These are phyloP conservation scores for Phocoena sinus DNA, from an alignment of 2,113 vertebrate genomes.

Conservation along the genomic window DNA sequence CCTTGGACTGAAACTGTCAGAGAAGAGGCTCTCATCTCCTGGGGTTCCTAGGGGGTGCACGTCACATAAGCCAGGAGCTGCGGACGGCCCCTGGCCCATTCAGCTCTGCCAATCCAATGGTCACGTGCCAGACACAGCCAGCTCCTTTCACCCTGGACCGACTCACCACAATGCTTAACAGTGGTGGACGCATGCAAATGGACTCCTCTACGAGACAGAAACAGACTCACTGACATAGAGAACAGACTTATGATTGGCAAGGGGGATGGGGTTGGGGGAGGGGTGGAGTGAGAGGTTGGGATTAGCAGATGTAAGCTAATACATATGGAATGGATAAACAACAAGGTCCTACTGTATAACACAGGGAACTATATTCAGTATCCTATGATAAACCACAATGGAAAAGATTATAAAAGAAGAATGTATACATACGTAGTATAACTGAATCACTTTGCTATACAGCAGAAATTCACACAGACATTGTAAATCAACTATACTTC, in stretches of 20 bases:
- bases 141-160: not conserved
- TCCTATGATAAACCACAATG: not conserved
- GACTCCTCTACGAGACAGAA: not conserved
- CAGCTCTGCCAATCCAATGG: fast-evolving
- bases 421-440: not conserved
- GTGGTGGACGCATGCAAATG: not conserved
- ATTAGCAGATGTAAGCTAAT: not conserved
- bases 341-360: not conserved
- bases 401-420: not conserved
- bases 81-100: fast-evolving
- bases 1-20: not conserved
- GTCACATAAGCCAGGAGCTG: not conserved
- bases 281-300: not conserved
- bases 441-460: not conserved
- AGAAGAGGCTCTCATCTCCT: not conserved
- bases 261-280: not conserved
- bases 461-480: not conserved
- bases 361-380: not conserved
- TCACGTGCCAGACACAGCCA: not conserved
- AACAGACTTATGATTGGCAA: not conserved
- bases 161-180: no score
- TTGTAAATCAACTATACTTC: not conserved
- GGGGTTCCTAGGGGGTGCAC: fast-evolving
- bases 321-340: not conserved
- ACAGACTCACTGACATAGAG: not conserved